Evolutionary conservation across 2,888 invertebrate species (phyloP), one percentile per base, ranked within the genome.

Genomic region (Acholoe squamosa): DNA sequence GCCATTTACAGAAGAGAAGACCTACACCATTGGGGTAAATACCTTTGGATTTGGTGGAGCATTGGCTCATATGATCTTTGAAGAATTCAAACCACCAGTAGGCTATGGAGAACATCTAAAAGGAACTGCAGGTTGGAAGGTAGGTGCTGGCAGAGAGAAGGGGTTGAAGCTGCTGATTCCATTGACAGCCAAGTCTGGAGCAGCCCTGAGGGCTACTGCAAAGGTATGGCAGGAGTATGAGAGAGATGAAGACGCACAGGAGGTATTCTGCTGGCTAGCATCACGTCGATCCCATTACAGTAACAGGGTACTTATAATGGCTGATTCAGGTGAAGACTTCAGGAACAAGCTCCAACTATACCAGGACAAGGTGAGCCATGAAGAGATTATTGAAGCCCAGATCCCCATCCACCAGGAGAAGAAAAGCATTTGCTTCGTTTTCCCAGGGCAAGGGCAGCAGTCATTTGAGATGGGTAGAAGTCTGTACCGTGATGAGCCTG

Each of bases 361-460:
- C 90, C 54, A 91, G n/a, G 52, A 89, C 5, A 88, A 88, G 25
- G 51, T 51, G 19, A 61, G 33, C 25, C n/a, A 90, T 52, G 90
- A 90, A 22, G 89, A 90, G 3, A 54, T 91, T 16, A 54, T 92
- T 43, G 84, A 86, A 56, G 91, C 89, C 25, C 77, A 54, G 1
- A 84, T 84, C 31, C 67, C 84, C 22, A 52, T 28, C 25, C 52
- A 71, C 33, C 34, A 84, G 12, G 52, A 84, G 22, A 51, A 90
- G 25, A 90, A 76, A 22, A 89, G 80, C 28, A 84, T 92, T 31
- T 92, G 92, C 88, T 90, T 91, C 77, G 88, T 92, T 7, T 91
- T 92, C 33, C 92, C 92, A 28, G 92, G 92, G 22, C 89, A 89
- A 33, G 92, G 92, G 7, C 91, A 92, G 54, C 92, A 92, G 80